phyloP scores from a whole-genome alignment of 2,888 invertebrate species.

The Lasioglossum lativentre region DNA sequence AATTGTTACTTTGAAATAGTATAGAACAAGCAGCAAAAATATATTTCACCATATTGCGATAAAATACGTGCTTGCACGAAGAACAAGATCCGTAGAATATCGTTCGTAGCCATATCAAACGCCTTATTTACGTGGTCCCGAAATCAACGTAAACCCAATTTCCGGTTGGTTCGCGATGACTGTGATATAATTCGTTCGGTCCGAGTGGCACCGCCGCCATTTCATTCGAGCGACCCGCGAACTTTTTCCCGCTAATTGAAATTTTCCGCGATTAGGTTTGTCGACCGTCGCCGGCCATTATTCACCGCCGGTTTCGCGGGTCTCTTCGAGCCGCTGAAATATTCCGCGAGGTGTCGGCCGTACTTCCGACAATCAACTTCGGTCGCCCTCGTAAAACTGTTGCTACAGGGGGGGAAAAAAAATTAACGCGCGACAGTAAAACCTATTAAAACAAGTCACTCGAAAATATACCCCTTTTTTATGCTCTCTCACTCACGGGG shows the following conservation, averaged over 20 bases:
- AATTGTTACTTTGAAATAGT: neutral
- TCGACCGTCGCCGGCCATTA: neutral
- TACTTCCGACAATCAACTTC: conserved; percentile 35
- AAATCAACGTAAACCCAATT: conserved; percentile 25
- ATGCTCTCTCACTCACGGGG: neutral
- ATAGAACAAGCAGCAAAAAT: neutral
- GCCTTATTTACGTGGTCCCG: conserved; percentile 30
- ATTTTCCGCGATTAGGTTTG: conserved; percentile 21
- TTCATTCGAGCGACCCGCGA: neutral
- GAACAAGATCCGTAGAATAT: too few species aligned
- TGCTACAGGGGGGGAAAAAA: conserved; percentile 6
- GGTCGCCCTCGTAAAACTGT: conserved; percentile 37
- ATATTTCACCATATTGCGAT: too few species aligned
- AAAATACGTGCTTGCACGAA: too few species aligned
- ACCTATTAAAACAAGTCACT: conserved; percentile 30
- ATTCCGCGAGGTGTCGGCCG: conserved; percentile 36
- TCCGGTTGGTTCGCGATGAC: neutral
- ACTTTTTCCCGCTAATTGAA: conserved; percentile 40
- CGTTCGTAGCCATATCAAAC: conserved; percentile 7
- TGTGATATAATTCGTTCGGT: neutral
- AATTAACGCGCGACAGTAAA: neutral
- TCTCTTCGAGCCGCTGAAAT: conserved; percentile 10
- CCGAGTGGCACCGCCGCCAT: neutral
- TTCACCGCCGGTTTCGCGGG: neutral
- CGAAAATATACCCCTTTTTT: conserved; percentile 17